Percentiles rank a stretch among this genome's conserved stretches.
These are phyloP conservation scores for Drosophila sturtevanti DNA, from an alignment of 1,140 invertebrate genomes.

Conservation along the genomic window DNA sequence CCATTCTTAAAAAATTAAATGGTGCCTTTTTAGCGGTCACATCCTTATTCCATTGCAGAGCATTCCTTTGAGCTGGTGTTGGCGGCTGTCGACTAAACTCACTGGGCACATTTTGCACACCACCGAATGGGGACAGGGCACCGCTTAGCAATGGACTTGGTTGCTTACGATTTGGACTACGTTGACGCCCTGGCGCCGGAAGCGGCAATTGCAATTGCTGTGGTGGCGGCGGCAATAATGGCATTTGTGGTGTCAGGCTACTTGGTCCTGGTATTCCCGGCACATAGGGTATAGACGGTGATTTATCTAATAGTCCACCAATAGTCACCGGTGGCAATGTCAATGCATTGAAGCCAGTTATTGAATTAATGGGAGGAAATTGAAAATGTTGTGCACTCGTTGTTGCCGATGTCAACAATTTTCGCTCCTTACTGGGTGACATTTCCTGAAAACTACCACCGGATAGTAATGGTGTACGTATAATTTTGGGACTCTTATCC, in stretches of 20 bases:
- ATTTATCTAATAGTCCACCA: constrained; percentile 82
- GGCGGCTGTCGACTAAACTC: constrained; percentile 75
- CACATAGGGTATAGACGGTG: constrained; percentile 89
- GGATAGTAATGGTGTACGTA: constrained; percentile 71
- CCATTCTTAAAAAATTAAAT: constrained; percentile 77
- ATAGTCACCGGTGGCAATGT: constrained; percentile 83
- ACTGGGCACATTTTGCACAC: constrained; percentile 73
- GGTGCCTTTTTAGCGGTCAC: constrained; percentile 39
- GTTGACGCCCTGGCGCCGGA: constrained; percentile 31
- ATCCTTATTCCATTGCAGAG: constrained; percentile 65
- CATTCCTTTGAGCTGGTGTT: constrained; percentile 62
- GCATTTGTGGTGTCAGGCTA: constrained; percentile 83
- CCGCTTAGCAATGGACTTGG: constrained; percentile 43
- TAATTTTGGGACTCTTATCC: constrained; percentile 77
- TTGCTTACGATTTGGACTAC: constrained; percentile 68
- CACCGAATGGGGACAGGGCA: constrained; percentile 68
- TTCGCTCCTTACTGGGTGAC: constrained; percentile 68
- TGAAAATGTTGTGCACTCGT: constrained; percentile 84
- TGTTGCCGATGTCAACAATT: constrained; percentile 15
- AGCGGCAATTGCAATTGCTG: constrained; percentile 62
- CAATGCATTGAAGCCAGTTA: constrained; percentile 89
- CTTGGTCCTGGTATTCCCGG: constrained; percentile 93
- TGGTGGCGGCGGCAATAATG: constrained; percentile 53
- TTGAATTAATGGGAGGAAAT: constrained; percentile 85
- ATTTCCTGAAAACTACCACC: constrained; percentile 80